Evolutionary conservation across 37 sponge, comb jelly and placozoan species (phyloP).

Genomic region (Chondrosia reniformis): DNA sequence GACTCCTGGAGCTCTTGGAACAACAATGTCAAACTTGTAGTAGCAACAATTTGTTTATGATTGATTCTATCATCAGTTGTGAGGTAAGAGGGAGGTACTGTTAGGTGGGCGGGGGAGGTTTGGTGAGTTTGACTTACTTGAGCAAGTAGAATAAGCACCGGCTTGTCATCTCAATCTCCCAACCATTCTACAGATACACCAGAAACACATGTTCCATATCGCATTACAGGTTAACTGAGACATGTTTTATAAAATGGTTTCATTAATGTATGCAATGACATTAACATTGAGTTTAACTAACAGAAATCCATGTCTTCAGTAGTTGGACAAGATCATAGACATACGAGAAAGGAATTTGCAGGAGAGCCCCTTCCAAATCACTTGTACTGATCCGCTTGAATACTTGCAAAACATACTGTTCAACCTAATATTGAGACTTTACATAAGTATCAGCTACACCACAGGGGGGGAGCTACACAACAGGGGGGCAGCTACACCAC

Average conservation of each 20-base stretch:
- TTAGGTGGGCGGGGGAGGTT: too few relatives aligned
- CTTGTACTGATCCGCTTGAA: too few relatives aligned
- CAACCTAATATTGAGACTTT: too few relatives aligned
- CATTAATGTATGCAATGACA: background rate
- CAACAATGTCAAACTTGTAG: too few relatives aligned
- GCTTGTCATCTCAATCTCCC: constrained; percentile 77
- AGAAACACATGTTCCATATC: background rate
- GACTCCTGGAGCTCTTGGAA: too few relatives aligned
- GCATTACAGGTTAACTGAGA: too few relatives aligned
- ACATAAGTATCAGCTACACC: background rate
- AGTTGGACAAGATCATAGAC: background rate
- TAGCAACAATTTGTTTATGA: too few relatives aligned
- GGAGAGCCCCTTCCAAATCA: too few relatives aligned
- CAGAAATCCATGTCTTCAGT: background rate
- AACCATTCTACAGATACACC: constrained; percentile 42
- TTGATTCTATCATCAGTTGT: too few relatives aligned
- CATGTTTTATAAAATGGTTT: background rate
- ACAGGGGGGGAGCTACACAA: background rate
- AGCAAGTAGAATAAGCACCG: constrained; percentile 79
- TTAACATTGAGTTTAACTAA: background rate
- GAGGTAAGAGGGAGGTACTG: too few relatives aligned
- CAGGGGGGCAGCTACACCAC: background rate
- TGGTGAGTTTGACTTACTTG: constrained; percentile 29
- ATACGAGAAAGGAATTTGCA: too few relatives aligned
- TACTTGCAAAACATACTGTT: too few relatives aligned